Evolutionary conservation across 2,113 vertebrate genomes (phyloP), one percentile per base, ranked within the genome.

Genomic region (Phainopepla nitens): DNA sequence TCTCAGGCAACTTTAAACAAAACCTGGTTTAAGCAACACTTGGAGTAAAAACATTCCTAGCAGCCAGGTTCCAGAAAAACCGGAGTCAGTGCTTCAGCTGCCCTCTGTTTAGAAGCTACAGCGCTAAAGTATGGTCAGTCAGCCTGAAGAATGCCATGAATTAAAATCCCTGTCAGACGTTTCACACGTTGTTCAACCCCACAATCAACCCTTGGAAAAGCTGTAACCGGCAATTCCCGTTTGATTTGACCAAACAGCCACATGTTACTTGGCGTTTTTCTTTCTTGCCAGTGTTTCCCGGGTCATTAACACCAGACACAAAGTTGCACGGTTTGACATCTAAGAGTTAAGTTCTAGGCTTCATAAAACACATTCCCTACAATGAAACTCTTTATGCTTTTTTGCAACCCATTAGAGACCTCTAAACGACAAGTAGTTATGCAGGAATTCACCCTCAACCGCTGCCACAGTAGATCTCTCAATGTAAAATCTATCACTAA

Each of bases 141-240:
- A 72, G 8, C 17, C 41, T 53, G n/a, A 71, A 44, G 22, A 57
- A 72, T 35, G 36, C n/a, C 4, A 36, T 7, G 8, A 75, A 44
- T 42, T 54, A 49, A 70, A 45, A 62, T 8, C 19, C 6, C 28
- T 39, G 6, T 39, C 22, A 42, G 7, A 50, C 4, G 2, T 17
- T 28, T 68, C 0, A 29, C 6, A 20, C 0, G 0, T 19, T 13
- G 57, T 17, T 45, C 20, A 45, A 44, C 1, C 9, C 31, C 22
- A 64, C 6, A 51, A 11, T 7, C 41, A 75, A 28, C 7, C 10
- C 35, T 35, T 5, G 69, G 23, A 0, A 85, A 35, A 1, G 5
- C 14, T 21, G 5, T 4, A 60, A 61, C 2, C 2, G 5, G 8
- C 24, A 60, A 41, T 41, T 80, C 28, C 41, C 36, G 39, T 39